A percentile compares a stretch with the other conserved stretches of the same genome.
Evolutionary conservation across 2,113 vertebrate species (phyloP).

Genomic region (Sterrhoptilus dennistouni): DNA sequence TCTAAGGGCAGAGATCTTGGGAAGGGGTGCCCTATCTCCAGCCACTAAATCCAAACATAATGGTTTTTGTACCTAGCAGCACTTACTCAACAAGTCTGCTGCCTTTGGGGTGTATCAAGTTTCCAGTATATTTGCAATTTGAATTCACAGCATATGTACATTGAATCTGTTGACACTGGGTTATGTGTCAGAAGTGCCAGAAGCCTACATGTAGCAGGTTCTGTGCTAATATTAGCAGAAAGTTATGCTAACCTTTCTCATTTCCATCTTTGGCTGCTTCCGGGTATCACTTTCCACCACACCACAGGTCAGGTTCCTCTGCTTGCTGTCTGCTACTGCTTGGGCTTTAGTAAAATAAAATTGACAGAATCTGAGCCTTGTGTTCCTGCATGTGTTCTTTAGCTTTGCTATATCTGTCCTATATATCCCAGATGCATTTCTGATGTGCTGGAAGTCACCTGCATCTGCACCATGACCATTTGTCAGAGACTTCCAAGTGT

Average conservation of each 20-base stretch:
- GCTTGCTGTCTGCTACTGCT: not conserved
- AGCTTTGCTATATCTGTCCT: not conserved
- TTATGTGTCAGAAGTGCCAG: not conserved
- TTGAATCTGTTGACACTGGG: not conserved
- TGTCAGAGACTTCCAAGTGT: not conserved
- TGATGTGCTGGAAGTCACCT: not conserved
- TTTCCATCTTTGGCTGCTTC: slow-evolving; percentile 8
- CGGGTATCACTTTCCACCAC: not conserved
- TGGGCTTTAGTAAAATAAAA: not conserved
- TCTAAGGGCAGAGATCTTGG: not conserved
- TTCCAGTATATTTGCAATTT: slow-evolving; percentile 13
- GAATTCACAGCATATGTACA: not conserved
- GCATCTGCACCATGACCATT: not conserved
- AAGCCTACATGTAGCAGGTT: not conserved
- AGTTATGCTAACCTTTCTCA: slow-evolving; percentile 3
- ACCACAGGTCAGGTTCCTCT: not conserved
- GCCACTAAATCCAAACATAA: not conserved
- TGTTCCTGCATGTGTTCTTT: not conserved
- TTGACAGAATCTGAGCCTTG: not conserved
- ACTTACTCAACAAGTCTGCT: not conserved
- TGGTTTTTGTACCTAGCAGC: not conserved
- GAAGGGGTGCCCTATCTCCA: not conserved
- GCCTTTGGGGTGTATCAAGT: not conserved
- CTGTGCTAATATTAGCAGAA: slow-evolving; percentile 34
- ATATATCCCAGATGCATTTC: not conserved